A percentile compares a stretch with the other conserved stretches of the same genome.
phyloP scores from a whole-genome alignment of 1,140 invertebrate genomes.

The Drosophila kepulauana region DNA sequence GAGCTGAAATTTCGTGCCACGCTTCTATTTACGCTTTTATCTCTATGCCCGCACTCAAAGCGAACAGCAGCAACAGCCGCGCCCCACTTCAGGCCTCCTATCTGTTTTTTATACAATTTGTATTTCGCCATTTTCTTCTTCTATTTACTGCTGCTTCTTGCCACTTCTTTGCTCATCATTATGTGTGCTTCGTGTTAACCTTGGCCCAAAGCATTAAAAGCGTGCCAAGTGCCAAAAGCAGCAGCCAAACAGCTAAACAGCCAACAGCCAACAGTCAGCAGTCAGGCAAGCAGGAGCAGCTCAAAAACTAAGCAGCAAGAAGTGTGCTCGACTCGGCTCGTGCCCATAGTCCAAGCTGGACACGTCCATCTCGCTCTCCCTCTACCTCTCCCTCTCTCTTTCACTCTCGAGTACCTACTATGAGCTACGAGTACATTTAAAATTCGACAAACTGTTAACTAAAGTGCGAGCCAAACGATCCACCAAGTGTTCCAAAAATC shows the following conservation, averaged over 20 bases:
- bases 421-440: conserved; percentile 52
- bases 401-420: background rate
- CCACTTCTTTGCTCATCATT: conserved; percentile 53
- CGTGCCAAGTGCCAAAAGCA: conserved; percentile 66
- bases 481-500: conserved; percentile 25
- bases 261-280: no score
- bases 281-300: conserved; percentile 1
- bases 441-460: conserved; percentile 63
- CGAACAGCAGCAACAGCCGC: background rate
- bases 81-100: background rate
- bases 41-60: conserved; percentile 60
- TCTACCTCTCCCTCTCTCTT: no score
- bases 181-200: conserved; percentile 62
- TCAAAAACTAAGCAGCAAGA: background rate
- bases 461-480: conserved; percentile 39
- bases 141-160: conserved; percentile 55
- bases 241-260: background rate
- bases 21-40: conserved; percentile 82
- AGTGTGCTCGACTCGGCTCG: conserved; percentile 2
- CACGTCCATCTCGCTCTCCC: conserved; percentile 1
- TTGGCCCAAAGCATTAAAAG: conserved; percentile 77
- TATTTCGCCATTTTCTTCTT: conserved; percentile 75
- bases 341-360: conserved; percentile 28
- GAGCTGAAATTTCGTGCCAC: conserved; percentile 69
- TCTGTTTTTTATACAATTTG: conserved; percentile 73